Base-by-base conservation (phyloP, 1,140 invertebrate species). In the Adelges cooleyi region DNA sequence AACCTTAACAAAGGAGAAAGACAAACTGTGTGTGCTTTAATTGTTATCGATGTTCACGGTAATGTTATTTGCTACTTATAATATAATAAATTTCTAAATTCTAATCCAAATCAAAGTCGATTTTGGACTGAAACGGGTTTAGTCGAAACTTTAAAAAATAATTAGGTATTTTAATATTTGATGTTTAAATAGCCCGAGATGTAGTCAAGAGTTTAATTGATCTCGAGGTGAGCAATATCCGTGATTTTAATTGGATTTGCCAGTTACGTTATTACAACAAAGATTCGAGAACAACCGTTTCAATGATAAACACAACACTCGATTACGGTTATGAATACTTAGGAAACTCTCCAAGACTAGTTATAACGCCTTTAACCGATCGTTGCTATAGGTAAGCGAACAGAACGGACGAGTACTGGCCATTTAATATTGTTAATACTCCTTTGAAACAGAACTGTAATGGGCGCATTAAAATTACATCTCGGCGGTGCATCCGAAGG, bases 181-280 rank as follows among this genome's bases (percentile, higher is more conserved):
- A n/a, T n/a, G n/a, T n/a, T n/a, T n/a, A n/a, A n/a, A 68, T 72
- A 91, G 89, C 86, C 68, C 80, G 89, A 50, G 92, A 95, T 72
- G 86, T 94, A 36, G 82, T 94, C 0, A 83, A 83, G 33, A 77
- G 82, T 67, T 75, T 97, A 38, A 75, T 82, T 9, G 77, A 85
- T 8, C 75, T 80, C n/a, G 77, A 83, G 2, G 81, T 92, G 70
- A 69, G 0, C 79, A 80, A 46, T 38, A 76, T 82, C 0, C 78
- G 82, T 48, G 92, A 96, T 74, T 97, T 97, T 73, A 82, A 85
- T 70, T 98, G 94, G 94, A 87, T 93, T 46, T 87, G 89, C 25
- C 93, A 98, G 72, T 73, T 97, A 66, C 80, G 94, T 17, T 97
- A 95, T 77, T 96, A 95, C 73, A 92, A 87, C 85, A 77, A 84